Base-by-base conservation (phyloP, 2,797 vertebrate genomes). In the Paguma larvata region DNA sequence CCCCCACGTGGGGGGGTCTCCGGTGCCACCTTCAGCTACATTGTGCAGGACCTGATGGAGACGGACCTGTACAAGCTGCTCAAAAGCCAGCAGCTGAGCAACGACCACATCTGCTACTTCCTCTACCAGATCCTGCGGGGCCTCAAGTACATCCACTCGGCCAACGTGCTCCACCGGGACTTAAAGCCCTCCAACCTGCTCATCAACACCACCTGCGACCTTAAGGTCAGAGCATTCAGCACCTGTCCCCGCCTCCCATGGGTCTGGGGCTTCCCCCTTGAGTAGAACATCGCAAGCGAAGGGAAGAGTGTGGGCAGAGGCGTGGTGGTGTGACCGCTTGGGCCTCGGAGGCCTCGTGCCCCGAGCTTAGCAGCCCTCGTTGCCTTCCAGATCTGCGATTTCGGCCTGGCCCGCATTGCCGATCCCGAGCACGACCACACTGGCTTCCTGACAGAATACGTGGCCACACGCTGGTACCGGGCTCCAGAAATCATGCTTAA, bases 41-140 rank as follows among this genome's bases (percentile, higher is more conserved):
- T 99, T 0, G 99, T 99, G 34, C 99, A 99, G 98, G 99, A 99
- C 97, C 99, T 99, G 98, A 99, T 99, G 99, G 99, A 99, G 98
- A 99, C 99, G 0, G 99, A 99, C 98, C 98, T 99, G 10, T 99
- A 99, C 99, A 99, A 99, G 98, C 98, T 99, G 98, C 99, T 99
- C 98, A 99, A 99, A 95, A 98, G 98, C 3, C 99, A 99, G 93
- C 99, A 99, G 84, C 98, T 99, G 86, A 99, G 99, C 94, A 99
- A 99, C 6, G 99, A 99, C 98, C 99, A 99, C 75, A 98, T 99
- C 93, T 99, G 99, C 98, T 99, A 99, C 98, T 99, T 99, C 98
- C 99, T 99, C 9, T 99, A 99, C 98, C 99, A 99, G 97, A 99
- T 99, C 67, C 99, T 99, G 10, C 98, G 99, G 91, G 99, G 99